Evolutionary conservation across 2,113 vertebrate species (phyloP).

Genomic region (Eptatretus burgeri): DNA sequence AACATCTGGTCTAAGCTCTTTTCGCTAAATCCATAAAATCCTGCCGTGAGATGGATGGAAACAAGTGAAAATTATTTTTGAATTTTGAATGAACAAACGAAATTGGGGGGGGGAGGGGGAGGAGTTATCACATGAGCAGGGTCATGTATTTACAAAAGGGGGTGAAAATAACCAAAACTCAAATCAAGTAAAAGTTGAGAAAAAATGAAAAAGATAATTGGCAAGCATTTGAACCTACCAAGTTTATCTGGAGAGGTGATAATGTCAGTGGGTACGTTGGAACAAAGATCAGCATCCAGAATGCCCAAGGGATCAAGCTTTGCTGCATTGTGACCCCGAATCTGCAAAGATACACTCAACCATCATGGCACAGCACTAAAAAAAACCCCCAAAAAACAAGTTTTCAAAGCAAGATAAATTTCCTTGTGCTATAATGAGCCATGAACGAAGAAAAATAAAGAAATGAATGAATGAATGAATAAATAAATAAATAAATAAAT

Average conservation of each 20-base stretch:
- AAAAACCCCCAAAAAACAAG: too few species aligned
- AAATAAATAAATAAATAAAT: too few species aligned
- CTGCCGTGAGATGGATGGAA: constrained; percentile 16
- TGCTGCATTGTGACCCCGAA: constrained; percentile 96
- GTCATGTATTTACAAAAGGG: constrained; percentile 10
- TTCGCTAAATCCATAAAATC: constrained; percentile 48
- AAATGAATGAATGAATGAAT: too few species aligned
- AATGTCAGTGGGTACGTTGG: constrained; percentile 80
- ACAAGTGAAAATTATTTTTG: constrained; percentile 9
- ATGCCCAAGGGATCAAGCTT: constrained; percentile 97
- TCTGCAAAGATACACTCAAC: constrained; percentile 22
- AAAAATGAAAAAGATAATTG: background rate
- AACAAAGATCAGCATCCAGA: constrained; percentile 98
- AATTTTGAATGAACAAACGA: constrained; percentile 10
- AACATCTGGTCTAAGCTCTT: constrained; percentile 63
- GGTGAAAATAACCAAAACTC: constrained; percentile 8
- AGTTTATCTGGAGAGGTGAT: constrained; percentile 97
- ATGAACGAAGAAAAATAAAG: too few species aligned
- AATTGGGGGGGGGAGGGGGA: constrained; percentile 12
- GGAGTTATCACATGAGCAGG: constrained; percentile 11
- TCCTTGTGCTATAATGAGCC: too few species aligned
- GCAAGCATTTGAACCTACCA: constrained; percentile 33
- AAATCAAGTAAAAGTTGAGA: background rate
- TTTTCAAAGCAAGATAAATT: too few species aligned
- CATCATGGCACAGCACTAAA: too few species aligned